Evolutionary conservation across 2,113 vertebrate species (phyloP), one percentile per base, ranked within the genome.

Genomic region (Paradisaea rubra): DNA sequence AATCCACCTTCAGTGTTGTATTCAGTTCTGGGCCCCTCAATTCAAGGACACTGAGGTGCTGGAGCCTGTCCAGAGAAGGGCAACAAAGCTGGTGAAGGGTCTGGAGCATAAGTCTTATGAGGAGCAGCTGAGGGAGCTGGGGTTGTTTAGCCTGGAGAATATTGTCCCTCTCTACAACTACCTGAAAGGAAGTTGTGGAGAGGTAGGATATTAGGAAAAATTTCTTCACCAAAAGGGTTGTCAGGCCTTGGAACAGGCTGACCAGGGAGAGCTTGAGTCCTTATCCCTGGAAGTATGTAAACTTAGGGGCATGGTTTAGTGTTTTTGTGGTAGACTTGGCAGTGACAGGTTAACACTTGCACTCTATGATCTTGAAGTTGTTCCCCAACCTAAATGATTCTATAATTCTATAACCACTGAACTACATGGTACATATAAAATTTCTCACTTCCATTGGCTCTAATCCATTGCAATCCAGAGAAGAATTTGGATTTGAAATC

Each of bases 291-390:
- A 16, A 15, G 5, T 17, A 30, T 39, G 28, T 45, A 52, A 57
- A 56, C 33, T 25, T 66, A 21, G 8, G 28, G 0, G 0, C 16
- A 30, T 21, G 7, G 8, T n/a, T 66, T 20, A 44, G 23, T 41
- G 19, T 49, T 33, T 30, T 41, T n/a, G n/a, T 5, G 2, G n/a
- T 31, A 79, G 13, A 47, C 10, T 28, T 39, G 23, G 45, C 11
- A 74, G 20, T 39, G 45, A 45, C 13, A 74, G 13, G 15, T n/a
- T 44, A 52, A 59, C 10, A 30, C 9, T 21, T n/a, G 33, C 3
- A 13, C 16, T 45, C 69, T 17, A 15, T 30, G 61, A 53, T 21
- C 28, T 21, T 47, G 20, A 47, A 47, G 45, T 47, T 47, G 45
- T 47, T 47, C 45, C 21, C 28, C 35, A 44, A n/a, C 7, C 6